Percentiles rank a stretch among this genome's conserved stretches.
Evolutionary conservation across 2,888 invertebrate species (phyloP).

Genomic region (Nomada ruficornis): DNA sequence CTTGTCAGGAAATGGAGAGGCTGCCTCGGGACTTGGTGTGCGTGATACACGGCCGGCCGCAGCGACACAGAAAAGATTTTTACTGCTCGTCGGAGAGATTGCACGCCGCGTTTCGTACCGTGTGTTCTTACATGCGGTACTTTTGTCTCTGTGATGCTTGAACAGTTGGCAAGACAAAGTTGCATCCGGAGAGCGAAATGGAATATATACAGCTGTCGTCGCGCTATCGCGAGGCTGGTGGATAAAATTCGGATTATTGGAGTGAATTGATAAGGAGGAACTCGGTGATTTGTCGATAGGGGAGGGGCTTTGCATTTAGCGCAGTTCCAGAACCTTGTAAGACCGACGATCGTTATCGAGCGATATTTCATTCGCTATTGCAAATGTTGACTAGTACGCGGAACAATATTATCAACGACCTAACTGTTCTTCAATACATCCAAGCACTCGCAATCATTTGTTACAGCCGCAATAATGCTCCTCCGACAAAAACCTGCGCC

Average conservation of each 20-base stretch:
- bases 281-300: too few relatives aligned
- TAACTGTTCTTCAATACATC: too few relatives aligned
- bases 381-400: too few relatives aligned
- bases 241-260: too few relatives aligned
- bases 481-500: not conserved
- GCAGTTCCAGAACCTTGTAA: too few relatives aligned
- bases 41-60: conserved; percentile 54
- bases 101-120: conserved; percentile 26
- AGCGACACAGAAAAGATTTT: conserved; percentile 61
- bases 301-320: too few relatives aligned
- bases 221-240: not conserved
- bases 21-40: conserved; percentile 31
- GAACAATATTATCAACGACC: too few relatives aligned
- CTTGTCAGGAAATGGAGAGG: conserved; percentile 44
- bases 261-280: too few relatives aligned
- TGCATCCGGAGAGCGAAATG: not conserved
- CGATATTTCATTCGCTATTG: too few relatives aligned
- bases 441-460: too few relatives aligned
- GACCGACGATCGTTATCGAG: too few relatives aligned
- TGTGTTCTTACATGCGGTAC: conserved; percentile 35
- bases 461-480: too few relatives aligned
- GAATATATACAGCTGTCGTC: not conserved
- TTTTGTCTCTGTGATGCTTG: conserved; percentile 14
- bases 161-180: conserved; percentile 44
- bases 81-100: conserved; percentile 52